Evolutionary conservation across 2,888 invertebrate genomes (phyloP).

Genomic region (Trisateles emortualis): DNA sequence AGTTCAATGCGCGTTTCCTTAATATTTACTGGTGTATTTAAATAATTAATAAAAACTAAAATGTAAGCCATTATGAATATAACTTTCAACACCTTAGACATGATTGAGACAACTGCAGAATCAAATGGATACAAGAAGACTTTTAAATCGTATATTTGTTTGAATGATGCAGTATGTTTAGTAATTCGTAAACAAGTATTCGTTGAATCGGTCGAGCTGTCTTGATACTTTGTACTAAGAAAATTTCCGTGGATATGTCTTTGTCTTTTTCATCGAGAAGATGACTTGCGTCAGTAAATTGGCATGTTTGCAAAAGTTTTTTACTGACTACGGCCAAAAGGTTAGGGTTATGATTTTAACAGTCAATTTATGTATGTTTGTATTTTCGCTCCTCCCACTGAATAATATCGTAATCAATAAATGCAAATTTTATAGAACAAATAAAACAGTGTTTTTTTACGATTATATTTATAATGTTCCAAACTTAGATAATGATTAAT

Average conservation of each 20-base stretch:
- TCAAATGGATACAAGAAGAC: background rate
- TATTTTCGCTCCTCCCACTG: no score
- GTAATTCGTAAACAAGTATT: background rate
- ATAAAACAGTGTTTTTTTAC: background rate
- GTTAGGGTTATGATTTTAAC: no score
- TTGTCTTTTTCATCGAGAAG: background rate
- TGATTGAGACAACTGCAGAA: background rate
- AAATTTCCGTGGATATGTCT: background rate
- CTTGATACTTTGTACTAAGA: background rate
- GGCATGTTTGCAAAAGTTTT: no score
- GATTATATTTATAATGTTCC: background rate
- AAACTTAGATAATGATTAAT: conserved; percentile 3
- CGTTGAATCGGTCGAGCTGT: background rate
- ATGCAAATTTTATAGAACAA: no score
- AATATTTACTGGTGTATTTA: background rate
- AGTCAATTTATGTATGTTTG: no score
- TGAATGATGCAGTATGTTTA: background rate
- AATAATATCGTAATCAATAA: no score
- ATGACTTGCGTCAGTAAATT: no score
- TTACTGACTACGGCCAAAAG: no score
- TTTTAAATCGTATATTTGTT: background rate
- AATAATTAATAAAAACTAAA: background rate
- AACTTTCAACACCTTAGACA: background rate
- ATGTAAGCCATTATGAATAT: background rate
- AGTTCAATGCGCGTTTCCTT: background rate